Evolutionary conservation across 1,140 invertebrate genomes (phyloP), one percentile per base, ranked within the genome.

Genomic region (Araneus ventricosus): DNA sequence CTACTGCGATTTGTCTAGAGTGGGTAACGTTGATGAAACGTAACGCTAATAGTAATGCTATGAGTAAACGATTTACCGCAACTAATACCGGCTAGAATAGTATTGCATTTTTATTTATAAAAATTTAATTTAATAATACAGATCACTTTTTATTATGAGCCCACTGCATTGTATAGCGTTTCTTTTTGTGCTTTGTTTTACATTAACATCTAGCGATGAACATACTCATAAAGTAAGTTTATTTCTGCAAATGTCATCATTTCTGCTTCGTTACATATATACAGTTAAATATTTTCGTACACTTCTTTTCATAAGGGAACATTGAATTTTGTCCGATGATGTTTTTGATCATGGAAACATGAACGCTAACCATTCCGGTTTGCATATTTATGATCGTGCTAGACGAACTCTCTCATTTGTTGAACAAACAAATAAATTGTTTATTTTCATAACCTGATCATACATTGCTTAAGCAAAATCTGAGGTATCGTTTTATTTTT

Each of bases 171-270:
- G 3, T 22, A 24, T 82, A 45, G 86, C 52, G 2, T 27, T 88
- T 45, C 30, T 92, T 61, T 75, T 94, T 85, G 22, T 75, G 20
- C n/a, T 89, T 67, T 92, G 84, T 89, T 93, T 94, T 63, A 52
- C 59, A 22, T 84, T 88, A 84, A 92, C 93, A 59, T 84, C 92
- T 52, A 92, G 90, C 70, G 93, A 94, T 89, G 93, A 94, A 89
- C 93, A 94, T 84, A 92, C 20, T 82, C 93, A 94, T 89, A 92
- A 85, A 85, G 93, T 94, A 93, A 93, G 90, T 89, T 79, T 79
- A 37, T 87, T 86, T 86, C 45, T 7, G 45, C 41, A 90, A 90
- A 90, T 90, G 88, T 90, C 45, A 84, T 30, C 45, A 52, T 84
- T 45, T 24, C 14, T 34, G 17, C 6, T 57, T 52, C 82, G n/a